A percentile compares a stretch with the other conserved stretches of the same genome.
phyloP scores from a whole-genome alignment of 2,113 vertebrate species.

The Capricornis sumatraensis region DNA sequence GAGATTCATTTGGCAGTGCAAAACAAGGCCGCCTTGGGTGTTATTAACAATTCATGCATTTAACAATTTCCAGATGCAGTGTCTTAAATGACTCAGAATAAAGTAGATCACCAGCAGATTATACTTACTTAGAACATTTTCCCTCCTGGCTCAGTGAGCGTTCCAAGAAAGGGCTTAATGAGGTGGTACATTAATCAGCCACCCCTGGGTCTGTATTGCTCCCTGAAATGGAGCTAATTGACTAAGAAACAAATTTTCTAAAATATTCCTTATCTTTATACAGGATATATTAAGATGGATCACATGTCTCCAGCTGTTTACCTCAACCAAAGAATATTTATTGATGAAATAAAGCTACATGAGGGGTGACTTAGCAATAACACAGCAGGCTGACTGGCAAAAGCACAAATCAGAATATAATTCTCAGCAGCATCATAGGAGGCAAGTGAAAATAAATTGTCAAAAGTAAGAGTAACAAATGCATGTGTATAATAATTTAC shows the following conservation, averaged over 20 bases:
- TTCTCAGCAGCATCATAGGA: background rate
- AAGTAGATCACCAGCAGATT: background rate
- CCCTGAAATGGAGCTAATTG: background rate
- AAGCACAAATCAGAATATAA: background rate
- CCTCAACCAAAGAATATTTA: constrained; percentile 31
- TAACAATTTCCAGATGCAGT: background rate
- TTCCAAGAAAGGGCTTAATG: background rate
- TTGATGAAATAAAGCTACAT: background rate
- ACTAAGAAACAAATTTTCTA: background rate
- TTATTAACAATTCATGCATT: background rate
- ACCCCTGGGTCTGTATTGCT: background rate
- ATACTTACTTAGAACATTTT: background rate
- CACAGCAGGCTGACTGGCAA: background rate
- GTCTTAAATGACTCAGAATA: background rate
- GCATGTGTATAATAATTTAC: background rate
- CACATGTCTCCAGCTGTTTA: background rate
- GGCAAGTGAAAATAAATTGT: background rate
- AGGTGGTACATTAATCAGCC: background rate
- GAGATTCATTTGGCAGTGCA: background rate
- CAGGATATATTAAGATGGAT: background rate
- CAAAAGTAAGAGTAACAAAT: background rate
- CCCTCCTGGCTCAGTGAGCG: background rate
- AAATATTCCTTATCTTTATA: background rate
- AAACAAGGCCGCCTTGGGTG: background rate
- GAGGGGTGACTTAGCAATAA: background rate